phyloP scores from a whole-genome alignment of 2,888 invertebrate genomes.

The Dryadula phaetusa region DNA sequence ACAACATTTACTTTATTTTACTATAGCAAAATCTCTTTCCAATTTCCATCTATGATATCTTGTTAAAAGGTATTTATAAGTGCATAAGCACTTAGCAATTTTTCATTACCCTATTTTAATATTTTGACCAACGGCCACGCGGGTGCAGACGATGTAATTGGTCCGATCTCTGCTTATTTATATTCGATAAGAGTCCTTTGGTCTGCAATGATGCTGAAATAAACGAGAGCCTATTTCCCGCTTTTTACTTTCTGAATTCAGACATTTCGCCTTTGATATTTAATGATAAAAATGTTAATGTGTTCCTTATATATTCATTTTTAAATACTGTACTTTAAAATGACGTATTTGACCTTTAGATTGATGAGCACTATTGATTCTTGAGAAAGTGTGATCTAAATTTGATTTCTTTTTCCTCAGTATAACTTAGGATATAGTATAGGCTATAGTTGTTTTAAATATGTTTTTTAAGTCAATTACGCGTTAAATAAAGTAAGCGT shows the following conservation, averaged over 20 bases:
- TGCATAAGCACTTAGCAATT: not conserved
- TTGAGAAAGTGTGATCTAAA: too few relatives aligned
- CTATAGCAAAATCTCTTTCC: too few relatives aligned
- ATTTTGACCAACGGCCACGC: constrained; percentile 14
- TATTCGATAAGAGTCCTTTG: constrained; percentile 41
- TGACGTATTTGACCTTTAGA: not conserved
- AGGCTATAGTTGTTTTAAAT: too few relatives aligned
- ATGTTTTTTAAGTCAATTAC: too few relatives aligned
- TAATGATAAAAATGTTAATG: constrained; percentile 22
- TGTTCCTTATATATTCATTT: constrained; percentile 24
- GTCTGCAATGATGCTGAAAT: constrained; percentile 40
- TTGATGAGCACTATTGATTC: not conserved
- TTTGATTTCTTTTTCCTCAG: too few relatives aligned
- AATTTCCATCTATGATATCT: too few relatives aligned
- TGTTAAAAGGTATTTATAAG: not conserved
- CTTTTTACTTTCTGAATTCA: constrained; percentile 33
- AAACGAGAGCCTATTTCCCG: constrained; percentile 37
- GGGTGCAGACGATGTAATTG: constrained; percentile 40
- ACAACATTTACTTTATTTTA: too few relatives aligned
- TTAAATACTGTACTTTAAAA: not conserved
- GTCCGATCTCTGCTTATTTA: constrained; percentile 46
- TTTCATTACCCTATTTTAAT: constrained; percentile 5
- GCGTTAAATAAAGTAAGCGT: not conserved
- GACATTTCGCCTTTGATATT: constrained; percentile 19
- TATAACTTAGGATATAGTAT: too few relatives aligned